These are phyloP conservation scores for Pheucticus melanocephalus DNA, from an alignment of 2,113 vertebrate genomes.

Conservation along the genomic window DNA sequence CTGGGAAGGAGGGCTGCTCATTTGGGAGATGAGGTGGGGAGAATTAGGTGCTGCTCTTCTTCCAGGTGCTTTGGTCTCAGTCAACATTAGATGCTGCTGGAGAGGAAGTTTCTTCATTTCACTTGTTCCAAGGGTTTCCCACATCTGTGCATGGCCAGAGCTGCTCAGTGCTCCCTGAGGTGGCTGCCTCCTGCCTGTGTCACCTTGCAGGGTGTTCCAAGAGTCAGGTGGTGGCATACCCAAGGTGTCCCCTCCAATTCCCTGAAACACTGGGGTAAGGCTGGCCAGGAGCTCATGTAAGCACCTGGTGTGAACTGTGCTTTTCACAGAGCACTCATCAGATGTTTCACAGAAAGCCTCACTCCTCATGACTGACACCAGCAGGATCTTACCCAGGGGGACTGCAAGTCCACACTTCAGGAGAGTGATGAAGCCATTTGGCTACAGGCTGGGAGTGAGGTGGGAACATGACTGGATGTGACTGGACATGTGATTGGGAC, in stretches of 20 bases:
- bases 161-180: accelerated
- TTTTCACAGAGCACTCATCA: accelerated
- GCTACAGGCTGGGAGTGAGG: background rate
- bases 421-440: background rate
- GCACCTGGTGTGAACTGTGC: accelerated
- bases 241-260: no score
- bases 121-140: background rate
- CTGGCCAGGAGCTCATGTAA: background rate
- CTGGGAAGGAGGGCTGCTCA: background rate
- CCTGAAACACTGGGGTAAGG: background rate
- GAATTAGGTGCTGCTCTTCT: background rate
- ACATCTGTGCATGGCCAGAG: background rate
- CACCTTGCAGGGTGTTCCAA: background rate
- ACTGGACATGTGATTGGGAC: accelerated
- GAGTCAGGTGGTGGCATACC: background rate
- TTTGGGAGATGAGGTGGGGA: background rate
- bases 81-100: background rate
- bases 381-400: background rate
- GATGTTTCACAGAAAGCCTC: background rate
- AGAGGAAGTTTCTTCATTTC: background rate
- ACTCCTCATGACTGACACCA: background rate
- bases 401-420: background rate
- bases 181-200: background rate
- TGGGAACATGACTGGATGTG: background rate
- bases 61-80: background rate